phyloP scores from a whole-genome alignment of 2,113 vertebrate species.

The Brevimyrus niger region DNA sequence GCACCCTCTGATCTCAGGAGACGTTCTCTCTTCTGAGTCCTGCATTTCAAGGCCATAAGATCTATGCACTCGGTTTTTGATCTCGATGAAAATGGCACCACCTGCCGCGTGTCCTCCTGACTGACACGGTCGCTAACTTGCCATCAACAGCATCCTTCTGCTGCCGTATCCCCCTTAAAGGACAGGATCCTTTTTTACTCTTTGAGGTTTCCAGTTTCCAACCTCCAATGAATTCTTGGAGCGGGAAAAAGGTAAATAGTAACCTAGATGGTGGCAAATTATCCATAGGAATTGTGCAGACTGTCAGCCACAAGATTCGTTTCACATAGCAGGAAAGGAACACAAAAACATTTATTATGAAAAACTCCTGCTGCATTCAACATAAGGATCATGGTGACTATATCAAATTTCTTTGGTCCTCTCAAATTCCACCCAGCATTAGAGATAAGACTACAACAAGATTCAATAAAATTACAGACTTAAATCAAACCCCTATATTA shows the following conservation, averaged over 20 bases:
- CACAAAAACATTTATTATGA: background rate
- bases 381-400: background rate
- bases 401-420: background rate
- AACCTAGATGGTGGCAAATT: background rate
- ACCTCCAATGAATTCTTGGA: background rate
- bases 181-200: background rate
- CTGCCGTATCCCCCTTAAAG: background rate
- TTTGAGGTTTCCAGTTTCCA: background rate
- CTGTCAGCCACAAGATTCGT: background rate
- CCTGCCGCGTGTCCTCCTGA: background rate
- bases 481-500: background rate
- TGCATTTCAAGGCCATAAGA: background rate
- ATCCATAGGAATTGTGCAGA: background rate
- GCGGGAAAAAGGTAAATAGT: background rate
- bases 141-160: background rate
- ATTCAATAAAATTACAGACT: background rate
- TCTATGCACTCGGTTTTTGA: background rate
- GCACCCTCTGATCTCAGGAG: background rate
- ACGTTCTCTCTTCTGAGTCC: background rate
- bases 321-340: background rate
- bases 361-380: background rate
- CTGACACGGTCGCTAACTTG: background rate
- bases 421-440: background rate
- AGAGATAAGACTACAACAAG: background rate
- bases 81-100: background rate